Percentiles rank a stretch among this genome's conserved stretches.
These are phyloP conservation scores for Australoheros facetus DNA, from an alignment of 2,797 vertebrate genomes.

Conservation along the genomic window DNA sequence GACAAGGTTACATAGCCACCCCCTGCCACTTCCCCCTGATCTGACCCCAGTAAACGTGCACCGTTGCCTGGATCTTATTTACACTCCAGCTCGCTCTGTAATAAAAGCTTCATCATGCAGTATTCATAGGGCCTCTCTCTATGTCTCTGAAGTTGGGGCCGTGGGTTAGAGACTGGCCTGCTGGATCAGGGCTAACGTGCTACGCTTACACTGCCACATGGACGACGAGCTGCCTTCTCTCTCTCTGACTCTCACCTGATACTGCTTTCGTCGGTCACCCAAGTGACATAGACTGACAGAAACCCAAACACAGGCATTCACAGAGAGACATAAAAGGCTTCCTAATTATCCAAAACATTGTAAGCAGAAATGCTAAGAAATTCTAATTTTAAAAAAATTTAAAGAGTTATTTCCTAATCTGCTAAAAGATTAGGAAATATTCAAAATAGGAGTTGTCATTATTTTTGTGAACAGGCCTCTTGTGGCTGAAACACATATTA, in stretches of 20 bases:
- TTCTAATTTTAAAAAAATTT: neutral
- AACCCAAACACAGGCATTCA: constrained; percentile 10
- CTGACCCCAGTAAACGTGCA: constrained; percentile 83
- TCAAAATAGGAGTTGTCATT: too few species aligned
- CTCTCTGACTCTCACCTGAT: constrained; percentile 54
- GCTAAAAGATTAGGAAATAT: neutral
- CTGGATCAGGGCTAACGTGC: constrained; percentile 64
- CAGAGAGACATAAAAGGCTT: neutral
- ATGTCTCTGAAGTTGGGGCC: constrained; percentile 78
- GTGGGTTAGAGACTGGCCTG: constrained; percentile 55
- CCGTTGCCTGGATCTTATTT: constrained; percentile 81
- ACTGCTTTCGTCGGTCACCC: constrained; percentile 22
- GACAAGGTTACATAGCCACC: constrained; percentile 77
- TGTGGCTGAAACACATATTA: neutral
- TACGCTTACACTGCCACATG: constrained; percentile 60
- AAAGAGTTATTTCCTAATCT: neutral
- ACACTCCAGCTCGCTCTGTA: constrained; percentile 76
- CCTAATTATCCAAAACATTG: neutral
- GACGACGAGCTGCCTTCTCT: constrained; percentile 33
- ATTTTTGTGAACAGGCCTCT: neutral
- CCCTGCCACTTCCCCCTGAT: constrained; percentile 75
- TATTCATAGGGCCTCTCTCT: constrained; percentile 77
- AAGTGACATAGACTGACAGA: constrained; percentile 17
- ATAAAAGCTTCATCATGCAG: constrained; percentile 82
- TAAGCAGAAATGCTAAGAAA: neutral